phyloP scores from a whole-genome alignment of 2,888 invertebrate species.

The Diabrotica balteata region DNA sequence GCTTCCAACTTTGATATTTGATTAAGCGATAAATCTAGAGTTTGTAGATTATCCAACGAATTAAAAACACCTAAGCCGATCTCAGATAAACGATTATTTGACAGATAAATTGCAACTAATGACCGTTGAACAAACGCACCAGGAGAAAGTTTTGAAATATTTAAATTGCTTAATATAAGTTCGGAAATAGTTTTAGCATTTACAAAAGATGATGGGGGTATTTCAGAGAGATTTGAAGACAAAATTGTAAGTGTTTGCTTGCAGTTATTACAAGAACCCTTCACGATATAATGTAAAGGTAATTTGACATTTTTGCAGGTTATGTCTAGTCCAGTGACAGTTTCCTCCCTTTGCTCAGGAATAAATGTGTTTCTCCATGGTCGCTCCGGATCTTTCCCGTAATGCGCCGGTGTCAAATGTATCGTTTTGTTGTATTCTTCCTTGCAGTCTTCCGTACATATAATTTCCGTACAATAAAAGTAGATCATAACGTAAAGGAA shows the following conservation, averaged over 20 bases:
- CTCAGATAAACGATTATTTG: background rate
- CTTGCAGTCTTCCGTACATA: too few species aligned
- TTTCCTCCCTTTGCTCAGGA: too few species aligned
- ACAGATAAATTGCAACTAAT: constrained; percentile 55
- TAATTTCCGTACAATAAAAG: too few species aligned
- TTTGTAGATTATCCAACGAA: background rate
- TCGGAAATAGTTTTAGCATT: too few species aligned
- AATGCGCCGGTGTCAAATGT: too few species aligned
- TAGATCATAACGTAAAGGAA: too few species aligned
- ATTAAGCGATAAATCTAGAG: constrained; percentile 3
- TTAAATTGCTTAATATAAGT: background rate
- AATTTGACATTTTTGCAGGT: too few species aligned
- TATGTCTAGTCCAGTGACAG: too few species aligned
- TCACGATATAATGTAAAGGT: too few species aligned
- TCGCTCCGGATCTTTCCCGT: too few species aligned
- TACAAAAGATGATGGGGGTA: background rate
- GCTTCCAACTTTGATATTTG: background rate
- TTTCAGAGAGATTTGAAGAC: background rate
- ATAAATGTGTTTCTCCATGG: too few species aligned
- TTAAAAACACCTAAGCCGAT: constrained; percentile 7
- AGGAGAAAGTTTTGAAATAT: background rate
- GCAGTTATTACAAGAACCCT: background rate
- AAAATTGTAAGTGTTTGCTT: background rate
- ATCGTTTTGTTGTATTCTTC: too few species aligned
- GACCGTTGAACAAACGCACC: constrained; percentile 2